A percentile compares a stretch with the other conserved stretches of the same genome.
phyloP scores from a whole-genome alignment of 2,113 vertebrate species.

The Cebidichthys violaceus region DNA sequence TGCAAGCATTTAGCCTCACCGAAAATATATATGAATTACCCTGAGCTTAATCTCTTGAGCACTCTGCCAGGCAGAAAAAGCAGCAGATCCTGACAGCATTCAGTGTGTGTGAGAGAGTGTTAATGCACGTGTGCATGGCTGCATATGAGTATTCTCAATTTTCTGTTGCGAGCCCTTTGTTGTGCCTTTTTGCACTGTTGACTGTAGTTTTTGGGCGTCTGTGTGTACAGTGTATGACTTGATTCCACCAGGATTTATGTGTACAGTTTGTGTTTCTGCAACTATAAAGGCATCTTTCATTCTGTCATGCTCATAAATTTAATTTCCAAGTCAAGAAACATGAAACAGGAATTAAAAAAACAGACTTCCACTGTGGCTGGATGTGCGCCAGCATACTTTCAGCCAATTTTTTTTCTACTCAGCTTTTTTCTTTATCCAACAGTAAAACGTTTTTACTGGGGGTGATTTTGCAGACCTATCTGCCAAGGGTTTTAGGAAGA shows the following conservation, averaged over 20 bases:
- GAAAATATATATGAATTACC: conserved; percentile 74
- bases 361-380: conserved; percentile 72
- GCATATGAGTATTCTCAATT: conserved; percentile 49
- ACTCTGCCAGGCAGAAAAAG: conserved; percentile 61
- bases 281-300: conserved; percentile 71
- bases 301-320: conserved; percentile 81
- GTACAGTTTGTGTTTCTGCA: conserved; percentile 57
- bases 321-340: conserved; percentile 81
- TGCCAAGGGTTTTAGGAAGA: conserved; percentile 72
- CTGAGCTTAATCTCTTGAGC: conserved; percentile 75
- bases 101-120: conserved; percentile 39
- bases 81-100: conserved; percentile 47
- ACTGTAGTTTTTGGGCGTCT: conserved; percentile 46
- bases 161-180: conserved; percentile 42
- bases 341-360: conserved; percentile 78
- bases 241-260: conserved; percentile 62
- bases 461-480: conserved; percentile 70
- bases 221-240: conserved; percentile 38
- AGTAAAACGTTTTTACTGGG: conserved; percentile 71
- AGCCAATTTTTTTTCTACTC: conserved; percentile 65
- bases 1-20: conserved; percentile 70
- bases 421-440: conserved; percentile 70
- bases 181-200: conserved; percentile 43
- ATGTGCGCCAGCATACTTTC: conserved; percentile 72
- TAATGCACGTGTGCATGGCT: conserved; percentile 25